phyloP scores from a whole-genome alignment of 2,797 vertebrate species.

The Acanthopagrus latus region DNA sequence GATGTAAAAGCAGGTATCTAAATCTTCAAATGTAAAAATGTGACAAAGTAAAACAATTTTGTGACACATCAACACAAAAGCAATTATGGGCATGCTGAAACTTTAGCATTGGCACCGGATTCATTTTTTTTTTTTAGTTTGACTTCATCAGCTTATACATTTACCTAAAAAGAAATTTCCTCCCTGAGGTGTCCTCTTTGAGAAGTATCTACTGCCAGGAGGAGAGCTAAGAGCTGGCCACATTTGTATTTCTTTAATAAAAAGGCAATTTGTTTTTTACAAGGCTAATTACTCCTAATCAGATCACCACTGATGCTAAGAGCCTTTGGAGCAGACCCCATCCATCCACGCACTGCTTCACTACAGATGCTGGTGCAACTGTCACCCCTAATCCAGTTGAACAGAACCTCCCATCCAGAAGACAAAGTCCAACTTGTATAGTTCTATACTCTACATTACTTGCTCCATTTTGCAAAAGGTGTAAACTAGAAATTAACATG shows the following conservation, averaged over 20 bases:
- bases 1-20: not conserved
- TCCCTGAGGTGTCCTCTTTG: conserved; percentile 7
- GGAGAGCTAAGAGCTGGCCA: conserved; percentile 18
- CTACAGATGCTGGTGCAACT: conserved; percentile 19
- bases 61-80: not conserved
- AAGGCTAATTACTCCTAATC: conserved; percentile 23
- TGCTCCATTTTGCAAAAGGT: not conserved
- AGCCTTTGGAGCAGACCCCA: conserved; percentile 30
- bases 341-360: conserved; percentile 21
- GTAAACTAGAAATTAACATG: not conserved
- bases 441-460: not conserved
- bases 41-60: not conserved
- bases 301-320: conserved; percentile 25
- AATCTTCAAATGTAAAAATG: not conserved
- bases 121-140: conserved; percentile 2
- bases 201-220: conserved; percentile 18
- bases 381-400: conserved; percentile 12
- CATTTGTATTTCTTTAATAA: conserved; percentile 37
- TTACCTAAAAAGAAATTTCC: conserved; percentile 2
- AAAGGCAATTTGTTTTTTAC: conserved; percentile 23
- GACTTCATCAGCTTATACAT: conserved; percentile 9
- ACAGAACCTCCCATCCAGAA: not conserved
- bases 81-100: not conserved
- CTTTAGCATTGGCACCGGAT: not conserved
- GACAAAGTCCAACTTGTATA: conserved; percentile 10